phyloP scores from a whole-genome alignment of 2,113 vertebrate species.

The Ceyx melanurus region DNA sequence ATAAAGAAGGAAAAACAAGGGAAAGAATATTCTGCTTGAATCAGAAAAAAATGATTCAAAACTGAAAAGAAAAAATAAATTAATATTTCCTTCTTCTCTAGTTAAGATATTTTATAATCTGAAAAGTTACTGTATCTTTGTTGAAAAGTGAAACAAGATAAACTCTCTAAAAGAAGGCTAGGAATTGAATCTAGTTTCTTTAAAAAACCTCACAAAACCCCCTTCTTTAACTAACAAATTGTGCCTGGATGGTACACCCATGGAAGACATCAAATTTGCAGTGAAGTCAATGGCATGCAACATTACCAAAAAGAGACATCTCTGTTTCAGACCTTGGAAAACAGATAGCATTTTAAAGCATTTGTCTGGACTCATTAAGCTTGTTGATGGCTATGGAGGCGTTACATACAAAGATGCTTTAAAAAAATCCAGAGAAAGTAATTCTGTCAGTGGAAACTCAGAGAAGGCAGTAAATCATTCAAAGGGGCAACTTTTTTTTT shows the following conservation, averaged over 20 bases:
- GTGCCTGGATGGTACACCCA: not conserved
- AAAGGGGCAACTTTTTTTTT: not conserved
- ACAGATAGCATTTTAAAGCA: constrained; percentile 62
- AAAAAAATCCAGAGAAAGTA: constrained; percentile 35
- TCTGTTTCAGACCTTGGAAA: constrained; percentile 70
- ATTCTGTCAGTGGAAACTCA: not conserved
- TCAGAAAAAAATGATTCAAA: not conserved
- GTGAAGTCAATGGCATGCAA: constrained; percentile 44
- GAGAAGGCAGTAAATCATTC: not conserved
- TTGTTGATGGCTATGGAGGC: constrained; percentile 55
- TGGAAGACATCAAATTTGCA: constrained; percentile 15
- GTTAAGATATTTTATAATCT: not conserved
- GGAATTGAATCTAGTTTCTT: not conserved
- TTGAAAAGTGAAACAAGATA: not conserved
- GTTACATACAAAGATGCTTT: constrained; percentile 54
- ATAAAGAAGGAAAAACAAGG: not conserved
- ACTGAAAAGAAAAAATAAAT: not conserved
- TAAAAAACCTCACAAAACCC: not conserved
- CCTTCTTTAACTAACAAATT: not conserved
- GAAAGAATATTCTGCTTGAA: not conserved
- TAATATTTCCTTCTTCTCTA: not conserved
- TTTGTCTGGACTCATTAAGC: constrained; percentile 55
- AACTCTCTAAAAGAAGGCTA: not conserved
- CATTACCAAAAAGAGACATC: constrained; percentile 75
- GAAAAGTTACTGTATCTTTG: not conserved